Base-by-base conservation (phyloP, 2,113 vertebrate species). In the Paradoxurus hermaphroditus region DNA sequence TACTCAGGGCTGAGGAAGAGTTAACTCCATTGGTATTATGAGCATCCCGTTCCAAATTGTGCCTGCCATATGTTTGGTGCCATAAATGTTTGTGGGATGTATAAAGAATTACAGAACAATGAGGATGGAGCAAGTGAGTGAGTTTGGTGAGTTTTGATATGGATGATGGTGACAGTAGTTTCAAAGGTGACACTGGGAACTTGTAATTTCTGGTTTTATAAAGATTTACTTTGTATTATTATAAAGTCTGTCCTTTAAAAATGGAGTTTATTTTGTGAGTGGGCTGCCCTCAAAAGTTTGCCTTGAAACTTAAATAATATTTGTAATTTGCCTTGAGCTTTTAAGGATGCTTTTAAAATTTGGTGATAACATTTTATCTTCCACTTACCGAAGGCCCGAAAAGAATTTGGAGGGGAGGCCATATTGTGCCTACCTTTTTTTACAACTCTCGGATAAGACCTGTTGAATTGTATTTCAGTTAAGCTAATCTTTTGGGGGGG, bases 301-400 rank as follows among this genome's bases (percentile, higher is more conserved):
- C 29, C 90, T 87, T 75, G 51, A 93, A 72, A 10, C 18, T 46
- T 97, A 96, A 84, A 75, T 91, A 93, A 79, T 95, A 85, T 82
- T 90, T 95, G 53, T 84, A 49, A 78, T 92, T 96, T 95, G 77
- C 65, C 44, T 95, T 91, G 77, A 96, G 70, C n/a, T 90, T 95
- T 95, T 94, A 89, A 68, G n/a, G 36, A 36, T 87, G 39, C 46
- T 96, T 96, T 96, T 34, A 68, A 82, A 78, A 31, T 89, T 91
- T 91, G 49, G 39, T 63, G 59, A 34, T 86, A 95, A 83, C 8
- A 13, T 94, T 96, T 97, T 93, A 62, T 91, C 65, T 94, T 92
- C 41, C 16, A 62, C 46, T 81, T 86, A 62, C n/a, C 81, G 49
- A 95, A 89, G 34, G 78, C 67, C 25, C 36, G 18, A 90, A 75